A percentile compares a stretch with the other conserved stretches of the same genome.
These are phyloP conservation scores for Piliocolobus tephrosceles DNA, from an alignment of 2,113 vertebrate genomes.

Conservation along the genomic window DNA sequence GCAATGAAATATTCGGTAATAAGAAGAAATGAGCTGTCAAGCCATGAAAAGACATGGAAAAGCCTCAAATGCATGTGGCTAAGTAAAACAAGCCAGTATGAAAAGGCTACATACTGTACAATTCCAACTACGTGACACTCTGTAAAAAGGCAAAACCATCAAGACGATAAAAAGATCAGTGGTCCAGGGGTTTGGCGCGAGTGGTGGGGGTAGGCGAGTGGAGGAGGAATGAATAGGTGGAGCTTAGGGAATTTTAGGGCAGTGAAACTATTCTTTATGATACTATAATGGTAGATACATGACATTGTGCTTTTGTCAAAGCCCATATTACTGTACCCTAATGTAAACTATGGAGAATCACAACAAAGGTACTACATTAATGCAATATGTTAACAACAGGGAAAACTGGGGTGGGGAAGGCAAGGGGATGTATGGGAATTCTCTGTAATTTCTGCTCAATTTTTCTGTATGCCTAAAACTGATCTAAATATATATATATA, in stretches of 20 bases:
- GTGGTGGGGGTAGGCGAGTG: background rate
- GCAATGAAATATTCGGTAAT: background rate
- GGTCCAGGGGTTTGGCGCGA: background rate
- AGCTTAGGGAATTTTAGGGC: background rate
- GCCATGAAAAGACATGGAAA: background rate
- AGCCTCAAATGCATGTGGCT: background rate
- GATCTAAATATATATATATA: background rate
- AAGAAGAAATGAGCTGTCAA: background rate
- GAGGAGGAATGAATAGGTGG: background rate
- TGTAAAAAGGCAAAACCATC: background rate
- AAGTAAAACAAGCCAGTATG: background rate
- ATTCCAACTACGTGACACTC: background rate
- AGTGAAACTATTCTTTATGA: constrained; percentile 2
- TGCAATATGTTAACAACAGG: background rate
- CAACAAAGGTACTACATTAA: background rate
- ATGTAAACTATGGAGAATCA: background rate
- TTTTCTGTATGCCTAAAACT: background rate
- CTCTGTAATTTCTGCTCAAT: background rate
- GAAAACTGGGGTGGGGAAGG: background rate
- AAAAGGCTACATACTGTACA: background rate
- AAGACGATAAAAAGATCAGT: background rate
- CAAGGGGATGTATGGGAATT: background rate
- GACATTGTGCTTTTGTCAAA: constrained; percentile 3
- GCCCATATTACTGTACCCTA: background rate
- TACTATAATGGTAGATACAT: background rate